Conservation (phyloP, 2,888 invertebrate species). For the Choristoneura rosaceana region DNA sequence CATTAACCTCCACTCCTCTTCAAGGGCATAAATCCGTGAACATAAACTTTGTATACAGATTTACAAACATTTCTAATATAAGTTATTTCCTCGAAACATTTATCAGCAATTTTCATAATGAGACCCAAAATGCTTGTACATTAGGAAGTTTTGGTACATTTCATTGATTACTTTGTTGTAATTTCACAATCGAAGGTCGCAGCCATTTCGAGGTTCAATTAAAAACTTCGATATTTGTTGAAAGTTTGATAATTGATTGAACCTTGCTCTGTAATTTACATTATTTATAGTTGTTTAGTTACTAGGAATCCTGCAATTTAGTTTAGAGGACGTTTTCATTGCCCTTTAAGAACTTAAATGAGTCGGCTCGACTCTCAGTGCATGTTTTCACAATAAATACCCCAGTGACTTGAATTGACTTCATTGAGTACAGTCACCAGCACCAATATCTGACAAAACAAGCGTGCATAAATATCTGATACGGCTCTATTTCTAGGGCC, state of each 20-base stretch:
- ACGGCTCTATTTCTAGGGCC: no score
- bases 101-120: background rate
- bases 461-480: no score
- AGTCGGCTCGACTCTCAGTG: no score
- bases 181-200: conserved; percentile 12
- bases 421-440: no score
- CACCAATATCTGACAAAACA: no score
- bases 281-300: background rate
- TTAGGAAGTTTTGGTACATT: background rate
- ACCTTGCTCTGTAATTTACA: background rate
- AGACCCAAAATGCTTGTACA: background rate
- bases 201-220: conserved; percentile 19
- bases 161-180: conserved; percentile 1
- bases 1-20: no score
- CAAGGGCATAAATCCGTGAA: no score
- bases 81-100: background rate
- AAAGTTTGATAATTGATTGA: conserved; percentile 1
- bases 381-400: no score
- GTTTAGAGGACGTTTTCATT: background rate
- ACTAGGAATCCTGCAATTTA: background rate
- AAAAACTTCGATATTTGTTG: conserved; percentile 11
- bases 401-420: no score
- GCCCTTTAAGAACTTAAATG: background rate
- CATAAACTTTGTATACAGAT: background rate
- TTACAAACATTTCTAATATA: background rate